A percentile compares a stretch with the other conserved stretches of the same genome.
phyloP scores from a whole-genome alignment of 2,797 vertebrate species.

The Gorsachius magnificus region DNA sequence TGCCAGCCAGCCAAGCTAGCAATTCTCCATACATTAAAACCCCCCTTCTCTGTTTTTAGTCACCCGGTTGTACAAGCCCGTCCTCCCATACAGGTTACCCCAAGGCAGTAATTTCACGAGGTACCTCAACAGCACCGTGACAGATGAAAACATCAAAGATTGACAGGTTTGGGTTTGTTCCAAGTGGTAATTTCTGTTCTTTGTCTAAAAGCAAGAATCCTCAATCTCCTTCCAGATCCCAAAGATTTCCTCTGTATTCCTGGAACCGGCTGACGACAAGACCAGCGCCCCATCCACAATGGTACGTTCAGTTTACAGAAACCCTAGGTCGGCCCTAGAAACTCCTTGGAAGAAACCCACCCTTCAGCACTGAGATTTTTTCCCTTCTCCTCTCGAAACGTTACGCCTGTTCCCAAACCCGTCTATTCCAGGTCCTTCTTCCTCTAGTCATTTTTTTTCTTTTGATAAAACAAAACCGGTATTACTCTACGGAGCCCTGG shows the following conservation, averaged over 20 bases:
- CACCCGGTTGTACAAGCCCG: background rate
- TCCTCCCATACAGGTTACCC: background rate
- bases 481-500: background rate
- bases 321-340: background rate
- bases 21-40: background rate
- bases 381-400: background rate
- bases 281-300: background rate
- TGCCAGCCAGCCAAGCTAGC: background rate
- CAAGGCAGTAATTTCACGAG: background rate
- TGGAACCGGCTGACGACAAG: background rate
- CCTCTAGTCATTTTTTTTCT: background rate
- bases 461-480: background rate
- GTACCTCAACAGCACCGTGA: background rate
- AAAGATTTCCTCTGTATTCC: background rate
- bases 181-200: background rate
- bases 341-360: background rate
- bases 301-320: background rate
- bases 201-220: background rate
- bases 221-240: background rate
- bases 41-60: background rate
- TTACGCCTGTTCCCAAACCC: background rate
- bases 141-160: background rate
- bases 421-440: background rate
- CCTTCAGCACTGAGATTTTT: background rate
- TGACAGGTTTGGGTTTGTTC: background rate